Percentiles rank a stretch among this genome's conserved stretches.
Conservation (phyloP, 2,113 vertebrate genomes). For the Halichoeres trimaculatus region DNA sequence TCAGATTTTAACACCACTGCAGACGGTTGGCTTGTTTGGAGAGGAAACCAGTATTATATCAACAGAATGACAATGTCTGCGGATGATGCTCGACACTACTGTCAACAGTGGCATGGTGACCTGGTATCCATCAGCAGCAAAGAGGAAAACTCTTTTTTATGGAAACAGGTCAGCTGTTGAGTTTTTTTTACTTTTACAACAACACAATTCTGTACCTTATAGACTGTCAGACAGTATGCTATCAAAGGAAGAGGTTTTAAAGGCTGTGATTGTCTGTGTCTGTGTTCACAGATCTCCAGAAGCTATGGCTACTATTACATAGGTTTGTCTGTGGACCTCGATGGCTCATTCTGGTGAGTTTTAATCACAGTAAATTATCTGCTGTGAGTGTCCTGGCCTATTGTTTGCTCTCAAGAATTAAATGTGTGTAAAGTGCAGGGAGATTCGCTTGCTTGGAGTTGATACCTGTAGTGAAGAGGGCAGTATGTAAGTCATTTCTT, state of each 20-base stretch:
- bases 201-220: neutral
- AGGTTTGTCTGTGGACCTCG: slow-evolving; percentile 89
- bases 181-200: neutral
- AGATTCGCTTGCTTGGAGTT: too few relatives aligned
- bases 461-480: too few relatives aligned
- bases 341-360: slow-evolving; percentile 87
- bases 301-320: slow-evolving; percentile 82
- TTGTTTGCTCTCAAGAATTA: neutral
- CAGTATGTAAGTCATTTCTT: too few relatives aligned
- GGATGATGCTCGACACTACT: slow-evolving; percentile 88
- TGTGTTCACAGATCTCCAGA: slow-evolving; percentile 77
- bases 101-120: slow-evolving; percentile 87
- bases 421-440: too few relatives aligned
- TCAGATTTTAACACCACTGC: slow-evolving; percentile 84
- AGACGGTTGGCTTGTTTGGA: slow-evolving; percentile 89
- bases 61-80: slow-evolving; percentile 76
- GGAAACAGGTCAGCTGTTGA: slow-evolving; percentile 83
- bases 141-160: slow-evolving; percentile 89
- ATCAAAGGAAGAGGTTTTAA: neutral
- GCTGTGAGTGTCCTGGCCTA: neutral
- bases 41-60: slow-evolving; percentile 88
- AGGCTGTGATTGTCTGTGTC: neutral
- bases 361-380: slow-evolving; percentile 5
- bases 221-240: neutral
- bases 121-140: slow-evolving; percentile 85